These are phyloP conservation scores for Botrylloides violaceus DNA, from an alignment of 23 tunicate genomes.

Conservation along the genomic window DNA sequence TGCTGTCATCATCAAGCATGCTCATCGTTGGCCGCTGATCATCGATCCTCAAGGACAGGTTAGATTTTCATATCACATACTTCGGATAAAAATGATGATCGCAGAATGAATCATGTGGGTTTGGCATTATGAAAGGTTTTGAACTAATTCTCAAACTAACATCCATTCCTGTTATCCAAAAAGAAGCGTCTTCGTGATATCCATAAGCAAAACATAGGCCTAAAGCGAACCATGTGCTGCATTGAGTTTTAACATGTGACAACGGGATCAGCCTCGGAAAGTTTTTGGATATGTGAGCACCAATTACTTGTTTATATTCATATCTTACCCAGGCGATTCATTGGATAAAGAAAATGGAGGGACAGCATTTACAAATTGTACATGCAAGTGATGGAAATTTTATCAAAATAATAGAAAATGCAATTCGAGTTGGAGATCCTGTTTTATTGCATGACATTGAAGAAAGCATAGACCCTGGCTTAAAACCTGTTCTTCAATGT, in stretches of 20 bases:
- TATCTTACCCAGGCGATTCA: slow-evolving; percentile 55
- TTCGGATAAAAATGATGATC: too few relatives aligned
- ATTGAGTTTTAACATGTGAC: too few relatives aligned
- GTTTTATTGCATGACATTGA: slow-evolving; percentile 59
- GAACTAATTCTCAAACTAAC: too few relatives aligned
- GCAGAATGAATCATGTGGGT: neutral
- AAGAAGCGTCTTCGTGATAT: too few relatives aligned
- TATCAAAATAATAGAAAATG: slow-evolving; percentile 74
- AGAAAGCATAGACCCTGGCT: slow-evolving; percentile 81
- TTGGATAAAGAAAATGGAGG: slow-evolving; percentile 91
- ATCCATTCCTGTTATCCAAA: too few relatives aligned
- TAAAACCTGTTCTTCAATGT: slow-evolving; percentile 68
- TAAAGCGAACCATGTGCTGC: too few relatives aligned
- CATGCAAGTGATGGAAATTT: slow-evolving; percentile 62
- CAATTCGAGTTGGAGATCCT: slow-evolving; percentile 83
- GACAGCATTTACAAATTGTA: slow-evolving; percentile 40
- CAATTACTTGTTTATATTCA: neutral
- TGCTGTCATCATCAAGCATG: slow-evolving; percentile 73
- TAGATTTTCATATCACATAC: neutral
- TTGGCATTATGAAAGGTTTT: too few relatives aligned
- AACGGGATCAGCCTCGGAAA: too few relatives aligned
- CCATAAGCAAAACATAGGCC: too few relatives aligned
- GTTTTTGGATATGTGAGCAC: too few relatives aligned
- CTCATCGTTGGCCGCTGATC: slow-evolving; percentile 84
- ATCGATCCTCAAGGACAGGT: slow-evolving; percentile 98